A percentile compares a stretch with the other conserved stretches of the same genome.
Evolutionary conservation across 2,797 vertebrate species (phyloP).

Genomic region (Micrastur ruficollis): DNA sequence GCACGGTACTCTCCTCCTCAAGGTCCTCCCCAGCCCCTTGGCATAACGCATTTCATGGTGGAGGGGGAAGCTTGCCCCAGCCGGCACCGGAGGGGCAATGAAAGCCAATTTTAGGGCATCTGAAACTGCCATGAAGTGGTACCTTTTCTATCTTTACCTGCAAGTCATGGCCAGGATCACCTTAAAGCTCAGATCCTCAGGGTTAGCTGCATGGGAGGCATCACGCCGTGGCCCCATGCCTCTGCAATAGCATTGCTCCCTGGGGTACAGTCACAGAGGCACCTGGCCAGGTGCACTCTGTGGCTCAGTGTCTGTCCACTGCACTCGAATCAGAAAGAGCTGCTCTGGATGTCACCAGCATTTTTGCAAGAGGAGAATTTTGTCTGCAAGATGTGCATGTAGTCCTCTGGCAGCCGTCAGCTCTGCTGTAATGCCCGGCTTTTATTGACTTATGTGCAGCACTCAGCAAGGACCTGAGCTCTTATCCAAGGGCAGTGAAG

Average conservation of each 20-base stretch:
- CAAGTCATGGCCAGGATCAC: neutral
- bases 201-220: neutral
- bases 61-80: neutral
- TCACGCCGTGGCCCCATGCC: fast-evolving
- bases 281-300: neutral
- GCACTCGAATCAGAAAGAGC: neutral
- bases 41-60: fast-evolving
- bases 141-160: neutral
- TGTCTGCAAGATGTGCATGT: fast-evolving
- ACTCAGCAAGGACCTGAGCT: neutral
- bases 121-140: neutral
- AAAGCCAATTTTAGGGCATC: neutral
- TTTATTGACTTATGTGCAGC: neutral
- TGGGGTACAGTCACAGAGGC: neutral
- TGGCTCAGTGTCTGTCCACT: fast-evolving
- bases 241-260: fast-evolving
- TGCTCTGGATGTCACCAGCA: neutral
- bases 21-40: neutral
- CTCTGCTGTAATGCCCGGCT: neutral
- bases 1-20: fast-evolving
- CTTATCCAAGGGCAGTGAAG: neutral
- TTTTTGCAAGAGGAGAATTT: neutral
- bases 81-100: fast-evolving
- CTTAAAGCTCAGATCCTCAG: neutral
- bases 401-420: neutral